phyloP scores from a whole-genome alignment of 37 sponge, comb jelly and placozoan genomes.

The Chondrosia reniformis region DNA sequence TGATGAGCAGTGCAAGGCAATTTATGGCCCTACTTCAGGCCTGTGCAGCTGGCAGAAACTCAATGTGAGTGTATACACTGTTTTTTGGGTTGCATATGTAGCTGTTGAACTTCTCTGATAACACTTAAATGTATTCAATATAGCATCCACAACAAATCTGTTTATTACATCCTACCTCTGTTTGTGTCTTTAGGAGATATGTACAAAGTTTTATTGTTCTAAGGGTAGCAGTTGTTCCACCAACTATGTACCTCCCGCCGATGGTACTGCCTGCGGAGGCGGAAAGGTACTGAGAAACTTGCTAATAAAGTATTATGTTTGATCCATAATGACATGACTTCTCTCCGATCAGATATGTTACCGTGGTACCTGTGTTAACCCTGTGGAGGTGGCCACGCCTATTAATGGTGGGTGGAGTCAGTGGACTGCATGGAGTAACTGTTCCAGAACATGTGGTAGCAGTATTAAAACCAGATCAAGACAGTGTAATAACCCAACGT shows the following conservation, averaged over 20 bases:
- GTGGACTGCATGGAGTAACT: neutral
- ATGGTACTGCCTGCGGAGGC: conserved; percentile 16
- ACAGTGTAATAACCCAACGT: conserved; percentile 12
- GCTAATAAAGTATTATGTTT: too few species aligned
- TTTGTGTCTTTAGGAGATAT: neutral
- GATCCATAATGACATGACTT: neutral
- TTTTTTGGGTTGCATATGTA: neutral
- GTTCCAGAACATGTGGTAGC: conserved; percentile 15
- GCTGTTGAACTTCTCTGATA: neutral
- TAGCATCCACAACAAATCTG: neutral
- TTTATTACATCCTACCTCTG: neutral
- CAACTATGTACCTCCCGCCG: conserved; percentile 22
- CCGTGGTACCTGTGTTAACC: neutral
- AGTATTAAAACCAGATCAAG: neutral
- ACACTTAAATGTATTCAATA: neutral
- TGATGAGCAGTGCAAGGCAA: conserved; percentile 10
- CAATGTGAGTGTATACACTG: conserved; percentile 17
- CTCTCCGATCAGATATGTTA: neutral
- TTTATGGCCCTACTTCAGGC: neutral
- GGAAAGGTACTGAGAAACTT: too few species aligned
- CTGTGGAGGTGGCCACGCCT: neutral
- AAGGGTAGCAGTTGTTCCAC: neutral
- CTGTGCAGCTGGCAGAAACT: neutral
- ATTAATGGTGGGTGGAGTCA: conserved; percentile 4
- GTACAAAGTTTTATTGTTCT: neutral